Percentiles rank a stretch among this genome's conserved stretches.
phyloP scores from a whole-genome alignment of 2,888 invertebrate species.

The Thecophora atra region DNA sequence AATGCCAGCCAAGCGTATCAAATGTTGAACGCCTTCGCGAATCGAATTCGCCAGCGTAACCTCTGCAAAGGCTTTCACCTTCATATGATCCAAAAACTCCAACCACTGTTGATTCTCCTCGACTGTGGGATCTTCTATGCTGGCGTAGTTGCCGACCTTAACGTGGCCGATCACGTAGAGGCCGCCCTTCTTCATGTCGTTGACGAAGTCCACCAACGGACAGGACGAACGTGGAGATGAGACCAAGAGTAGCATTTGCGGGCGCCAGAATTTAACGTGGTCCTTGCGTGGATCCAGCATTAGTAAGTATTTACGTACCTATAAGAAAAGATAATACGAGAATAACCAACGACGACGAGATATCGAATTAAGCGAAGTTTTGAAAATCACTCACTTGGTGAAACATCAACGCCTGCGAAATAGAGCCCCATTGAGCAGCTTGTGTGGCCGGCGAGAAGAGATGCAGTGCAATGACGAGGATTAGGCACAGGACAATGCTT shows the following conservation, averaged over 20 bases:
- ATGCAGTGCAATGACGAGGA: slow-evolving; percentile 89
- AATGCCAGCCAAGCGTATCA: slow-evolving; percentile 90
- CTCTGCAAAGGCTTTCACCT: slow-evolving; percentile 96
- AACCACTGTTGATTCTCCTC: slow-evolving; percentile 90
- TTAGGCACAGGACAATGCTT: slow-evolving; percentile 84
- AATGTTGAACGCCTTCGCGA: slow-evolving; percentile 90
- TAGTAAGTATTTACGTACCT: slow-evolving; percentile 92
- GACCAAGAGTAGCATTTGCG: slow-evolving; percentile 93
- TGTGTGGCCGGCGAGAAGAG: slow-evolving; percentile 84
- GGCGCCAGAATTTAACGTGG: slow-evolving; percentile 99
- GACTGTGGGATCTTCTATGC: slow-evolving; percentile 74
- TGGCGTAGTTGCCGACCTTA: slow-evolving; percentile 70
- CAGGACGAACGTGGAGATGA: slow-evolving; percentile 89
- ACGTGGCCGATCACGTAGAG: slow-evolving; percentile 90
- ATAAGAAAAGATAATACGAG: not conserved
- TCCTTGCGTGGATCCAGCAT: slow-evolving; percentile 95
- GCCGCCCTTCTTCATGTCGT: slow-evolving; percentile 95
- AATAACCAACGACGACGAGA: not conserved
- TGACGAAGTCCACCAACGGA: slow-evolving; percentile 95
- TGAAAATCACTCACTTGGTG: slow-evolving; percentile 74
- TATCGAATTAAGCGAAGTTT: not conserved
- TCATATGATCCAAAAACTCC: slow-evolving; percentile 92
- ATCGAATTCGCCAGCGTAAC: slow-evolving; percentile 86
- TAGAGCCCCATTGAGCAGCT: slow-evolving; percentile 90
- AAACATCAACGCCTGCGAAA: slow-evolving; percentile 98